Conservation (phyloP, 1,140 invertebrate genomes). For the Phymastichus coffea region DNA sequence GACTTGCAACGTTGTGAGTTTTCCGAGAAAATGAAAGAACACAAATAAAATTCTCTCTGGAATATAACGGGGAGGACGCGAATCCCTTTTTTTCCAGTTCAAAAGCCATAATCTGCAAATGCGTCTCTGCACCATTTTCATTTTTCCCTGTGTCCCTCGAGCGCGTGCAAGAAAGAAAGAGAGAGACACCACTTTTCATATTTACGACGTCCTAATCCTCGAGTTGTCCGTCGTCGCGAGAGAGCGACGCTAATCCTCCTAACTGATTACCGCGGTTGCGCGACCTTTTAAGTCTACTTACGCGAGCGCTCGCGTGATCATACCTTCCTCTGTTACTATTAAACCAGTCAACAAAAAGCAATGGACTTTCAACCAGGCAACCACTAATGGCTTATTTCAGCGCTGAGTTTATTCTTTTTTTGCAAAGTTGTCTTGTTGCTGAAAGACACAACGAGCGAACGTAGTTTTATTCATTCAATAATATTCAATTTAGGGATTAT, state of each 20-base stretch:
- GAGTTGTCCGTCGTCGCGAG: background rate
- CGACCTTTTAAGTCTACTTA: slow-evolving; percentile 40
- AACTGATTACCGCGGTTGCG: slow-evolving; percentile 34
- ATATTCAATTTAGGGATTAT: too few relatives aligned
- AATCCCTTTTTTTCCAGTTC: background rate
- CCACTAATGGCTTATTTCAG: slow-evolving; percentile 46
- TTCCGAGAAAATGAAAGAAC: too few relatives aligned
- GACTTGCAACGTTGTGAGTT: too few relatives aligned
- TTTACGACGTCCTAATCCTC: slow-evolving; percentile 15
- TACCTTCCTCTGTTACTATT: too few relatives aligned
- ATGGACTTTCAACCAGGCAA: slow-evolving; percentile 33
- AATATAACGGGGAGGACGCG: too few relatives aligned
- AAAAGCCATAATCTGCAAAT: slow-evolving; percentile 18
- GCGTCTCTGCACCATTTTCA: too few relatives aligned
- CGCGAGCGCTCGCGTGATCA: slow-evolving; percentile 32
- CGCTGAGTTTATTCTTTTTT: too few relatives aligned
- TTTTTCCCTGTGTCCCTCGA: too few relatives aligned
- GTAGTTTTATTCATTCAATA: too few relatives aligned
- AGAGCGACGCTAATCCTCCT: slow-evolving; percentile 35
- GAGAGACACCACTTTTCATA: slow-evolving; percentile 9
- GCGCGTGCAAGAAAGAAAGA: slow-evolving; percentile 16
- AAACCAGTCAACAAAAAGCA: slow-evolving; percentile 11
- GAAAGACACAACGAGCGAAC: too few relatives aligned
- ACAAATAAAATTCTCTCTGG: too few relatives aligned
- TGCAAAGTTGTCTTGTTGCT: too few relatives aligned